Base-by-base conservation (phyloP, 2,888 invertebrate genomes). In the Idaea aversata region DNA sequence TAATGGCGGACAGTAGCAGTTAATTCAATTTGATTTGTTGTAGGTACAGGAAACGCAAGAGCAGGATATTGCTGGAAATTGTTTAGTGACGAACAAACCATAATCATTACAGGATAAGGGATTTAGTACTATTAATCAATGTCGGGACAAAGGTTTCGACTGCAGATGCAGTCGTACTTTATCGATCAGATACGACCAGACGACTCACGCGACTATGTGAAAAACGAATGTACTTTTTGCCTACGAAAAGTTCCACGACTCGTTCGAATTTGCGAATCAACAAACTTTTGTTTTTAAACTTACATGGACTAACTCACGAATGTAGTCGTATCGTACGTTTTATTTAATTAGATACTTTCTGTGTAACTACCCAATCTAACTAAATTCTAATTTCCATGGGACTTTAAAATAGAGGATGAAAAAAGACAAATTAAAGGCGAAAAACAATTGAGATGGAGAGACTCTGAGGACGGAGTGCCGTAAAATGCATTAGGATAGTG, bases 191-290 rank as follows among this genome's bases (percentile, higher is more conserved):
- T 25, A 25, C 77, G 75, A 83, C 87, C 80, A 89, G 90, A 88
- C 90, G 80, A 69, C 75, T 47, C 72, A 78, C 84, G 88, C 85
- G 88, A 80, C 86, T 80, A 83, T 83, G 13, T 13, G 86, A 87
- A 90, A 89, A 90, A 88, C 88, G 88, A 25, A 88, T 86, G 80
- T 47, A 10, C 82, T 86, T 86, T 88, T 87, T 86, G 80, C 80
- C 77, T 74, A 68, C 70, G 58, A 69, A 70, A 79, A 81, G 76
- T 76, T 75, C 74, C 70, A 78, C 73, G 80, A 79, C 79, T 81
- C 77, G 67, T 74, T 77, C 69, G 72, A 69, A 72, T 79, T 79
- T 76, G 71, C 77, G 68, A 75, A 73, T 73, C 70, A 70, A 70
- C 73, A 67, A 80, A 82, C 76, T 80, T 78, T 47, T 77, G 72